Evolutionary conservation across 2,113 vertebrate genomes (phyloP).

Genomic region (Capreolus pygargus): DNA sequence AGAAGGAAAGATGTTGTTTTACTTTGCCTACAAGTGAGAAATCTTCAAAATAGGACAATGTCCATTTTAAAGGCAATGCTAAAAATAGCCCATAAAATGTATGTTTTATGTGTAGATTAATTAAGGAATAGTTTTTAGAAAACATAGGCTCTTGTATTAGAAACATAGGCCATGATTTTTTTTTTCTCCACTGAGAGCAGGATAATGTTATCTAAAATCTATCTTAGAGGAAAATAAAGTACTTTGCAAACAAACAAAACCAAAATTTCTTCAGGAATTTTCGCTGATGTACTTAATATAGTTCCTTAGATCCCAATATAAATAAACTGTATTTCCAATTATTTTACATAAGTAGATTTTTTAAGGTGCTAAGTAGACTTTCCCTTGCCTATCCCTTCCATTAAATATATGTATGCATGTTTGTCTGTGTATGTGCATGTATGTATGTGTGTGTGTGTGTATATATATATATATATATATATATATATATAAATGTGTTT

Average conservation of each 20-base stretch:
- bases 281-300: background rate
- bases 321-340: background rate
- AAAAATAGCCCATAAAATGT: background rate
- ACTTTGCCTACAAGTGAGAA: background rate
- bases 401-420: background rate
- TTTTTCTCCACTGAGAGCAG: background rate
- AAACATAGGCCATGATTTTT: background rate
- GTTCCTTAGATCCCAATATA: background rate
- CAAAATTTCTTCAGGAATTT: background rate
- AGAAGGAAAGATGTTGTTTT: background rate
- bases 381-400: rapidly evolving
- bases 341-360: background rate
- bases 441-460: rapidly evolving
- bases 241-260: background rate
- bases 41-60: background rate
- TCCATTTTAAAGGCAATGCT: background rate
- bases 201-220: background rate
- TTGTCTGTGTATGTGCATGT: background rate
- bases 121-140: conserved; percentile 6
- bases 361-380: background rate
- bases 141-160: background rate
- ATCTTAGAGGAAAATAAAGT: background rate
- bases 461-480: background rate
- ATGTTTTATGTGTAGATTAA: background rate
- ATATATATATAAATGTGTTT: background rate